Evolutionary conservation across 2,888 invertebrate genomes (phyloP).

Genomic region (Cheilosia urbana): DNA sequence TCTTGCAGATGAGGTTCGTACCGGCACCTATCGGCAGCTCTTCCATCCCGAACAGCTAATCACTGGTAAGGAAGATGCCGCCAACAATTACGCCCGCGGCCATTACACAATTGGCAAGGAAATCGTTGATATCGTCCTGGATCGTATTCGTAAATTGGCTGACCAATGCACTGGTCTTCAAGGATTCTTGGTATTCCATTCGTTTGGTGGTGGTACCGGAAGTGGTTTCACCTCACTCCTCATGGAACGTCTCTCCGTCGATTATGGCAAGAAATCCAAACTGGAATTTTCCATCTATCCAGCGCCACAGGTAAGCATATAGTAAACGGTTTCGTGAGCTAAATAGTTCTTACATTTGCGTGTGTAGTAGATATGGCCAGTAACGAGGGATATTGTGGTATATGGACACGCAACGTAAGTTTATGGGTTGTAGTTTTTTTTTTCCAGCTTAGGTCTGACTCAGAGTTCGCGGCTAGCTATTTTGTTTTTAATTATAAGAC

Average conservation of each 20-base stretch:
- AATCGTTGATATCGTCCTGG: conserved; percentile 93
- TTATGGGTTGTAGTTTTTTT: conserved; percentile 41
- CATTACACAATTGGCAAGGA: conserved; percentile 97
- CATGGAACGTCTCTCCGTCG: conserved; percentile 95
- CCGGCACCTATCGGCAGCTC: conserved; percentile 92
- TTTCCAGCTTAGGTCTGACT: conserved; percentile 37
- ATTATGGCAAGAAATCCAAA: conserved; percentile 97
- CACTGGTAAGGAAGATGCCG: conserved; percentile 96
- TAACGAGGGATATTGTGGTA: background rate
- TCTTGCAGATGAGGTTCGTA: conserved; percentile 90
- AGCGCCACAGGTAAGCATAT: conserved; percentile 91
- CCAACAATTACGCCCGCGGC: conserved; percentile 97
- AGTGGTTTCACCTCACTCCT: conserved; percentile 96
- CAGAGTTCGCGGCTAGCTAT: conserved; percentile 8
- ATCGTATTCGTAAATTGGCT: conserved; percentile 91
- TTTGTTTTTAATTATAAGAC: conserved; percentile 41
- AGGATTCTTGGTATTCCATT: conserved; percentile 97
- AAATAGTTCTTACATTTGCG: conserved; percentile 38
- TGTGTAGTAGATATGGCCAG: conserved; percentile 29
- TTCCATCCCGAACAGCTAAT: conserved; percentile 97
- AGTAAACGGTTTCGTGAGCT: conserved; percentile 34
- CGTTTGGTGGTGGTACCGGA: conserved; percentile 95
- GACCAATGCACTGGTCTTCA: conserved; percentile 94
- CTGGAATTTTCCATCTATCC: conserved; percentile 97
- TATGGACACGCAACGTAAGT: conserved; percentile 69